Conservation (phyloP, 2,888 invertebrate genomes). For the Harpalus rubripes region DNA sequence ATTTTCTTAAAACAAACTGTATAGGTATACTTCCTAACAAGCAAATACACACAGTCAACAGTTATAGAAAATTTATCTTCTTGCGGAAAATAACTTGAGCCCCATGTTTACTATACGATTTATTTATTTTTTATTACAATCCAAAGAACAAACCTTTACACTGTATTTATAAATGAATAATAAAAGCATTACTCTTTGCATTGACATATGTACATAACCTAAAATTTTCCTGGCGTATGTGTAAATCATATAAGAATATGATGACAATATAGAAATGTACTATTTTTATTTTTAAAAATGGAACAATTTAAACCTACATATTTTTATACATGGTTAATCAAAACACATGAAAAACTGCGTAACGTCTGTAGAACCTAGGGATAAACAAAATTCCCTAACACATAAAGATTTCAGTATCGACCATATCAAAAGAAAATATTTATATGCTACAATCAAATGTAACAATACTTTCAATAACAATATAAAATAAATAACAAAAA, state of each 20-base stretch:
- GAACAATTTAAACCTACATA: constrained; percentile 44
- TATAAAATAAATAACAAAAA: not conserved
- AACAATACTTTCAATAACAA: not conserved
- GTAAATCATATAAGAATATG: not conserved
- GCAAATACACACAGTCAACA: no score
- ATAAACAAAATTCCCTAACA: constrained; percentile 62
- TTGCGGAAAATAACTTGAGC: no score
- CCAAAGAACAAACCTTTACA: no score
- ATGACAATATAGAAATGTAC: constrained; percentile 2
- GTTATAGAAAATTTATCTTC: no score
- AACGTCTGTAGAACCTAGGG: constrained; percentile 58
- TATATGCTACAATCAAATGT: constrained; percentile 47
- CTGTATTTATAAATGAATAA: constrained; percentile 6
- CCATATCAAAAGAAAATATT: constrained; percentile 59
- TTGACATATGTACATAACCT: constrained; percentile 30
- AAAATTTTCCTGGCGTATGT: not conserved
- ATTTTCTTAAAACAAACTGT: no score
- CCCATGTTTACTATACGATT: no score
- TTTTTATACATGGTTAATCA: constrained; percentile 55
- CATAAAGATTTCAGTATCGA: constrained; percentile 62
- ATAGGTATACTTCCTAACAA: no score
- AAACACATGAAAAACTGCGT: constrained; percentile 58
- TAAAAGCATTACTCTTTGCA: constrained; percentile 18
- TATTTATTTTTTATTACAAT: no score
- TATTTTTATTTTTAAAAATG: constrained; percentile 4